Base-by-base conservation (phyloP, 2,113 vertebrate species). In the Platichthys stellatus region DNA sequence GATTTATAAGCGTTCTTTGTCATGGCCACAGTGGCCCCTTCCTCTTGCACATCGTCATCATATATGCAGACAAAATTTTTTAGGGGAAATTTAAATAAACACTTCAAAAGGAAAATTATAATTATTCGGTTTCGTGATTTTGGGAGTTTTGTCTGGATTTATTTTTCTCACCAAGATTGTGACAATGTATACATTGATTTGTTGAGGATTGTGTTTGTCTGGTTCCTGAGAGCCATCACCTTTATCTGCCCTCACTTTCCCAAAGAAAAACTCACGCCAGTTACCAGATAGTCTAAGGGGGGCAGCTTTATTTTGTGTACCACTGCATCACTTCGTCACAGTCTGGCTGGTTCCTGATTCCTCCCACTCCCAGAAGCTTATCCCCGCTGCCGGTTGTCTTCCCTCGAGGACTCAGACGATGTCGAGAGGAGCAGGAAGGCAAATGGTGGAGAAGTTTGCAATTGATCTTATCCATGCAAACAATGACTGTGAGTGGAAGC, bases 381-480 rank as follows among this genome's bases (percentile, higher is more conserved):
- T n/a, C 26, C 74, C 70, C 43, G 56, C 71, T 64, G 70, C 74
- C 62, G 53, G 70, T 74, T 63, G 35, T 24, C 53, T 59, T 69
- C 69, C 69, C 73, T 45, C 2, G 62, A 63, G 73, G 57, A 73
- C 60, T 58, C 47, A n/a, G n/a, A 21, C 43, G 2, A 66, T 66
- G 76, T 69, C 72, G 66, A 79, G 49, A 66, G 57, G 62, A 68
- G 59, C 38, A 60, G 51, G 59, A 53, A 65, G 68, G 65, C 65
- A 63, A 68, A 75, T 66, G 67, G 58, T 67, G 69, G 54, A 81
- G 21, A 57, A 57, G 43, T 60, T 76, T 63, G 64, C 64, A 73
- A 80, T 70, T 80, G 65, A 74, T 86, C 62, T 80, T 31, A 23
- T 40, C 53, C 43, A 61, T 64, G 62, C 74, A 86, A 70, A 72